These are phyloP conservation scores for Novumbra hubbsi DNA, from an alignment of 2,797 vertebrate genomes.

Conservation along the genomic window DNA sequence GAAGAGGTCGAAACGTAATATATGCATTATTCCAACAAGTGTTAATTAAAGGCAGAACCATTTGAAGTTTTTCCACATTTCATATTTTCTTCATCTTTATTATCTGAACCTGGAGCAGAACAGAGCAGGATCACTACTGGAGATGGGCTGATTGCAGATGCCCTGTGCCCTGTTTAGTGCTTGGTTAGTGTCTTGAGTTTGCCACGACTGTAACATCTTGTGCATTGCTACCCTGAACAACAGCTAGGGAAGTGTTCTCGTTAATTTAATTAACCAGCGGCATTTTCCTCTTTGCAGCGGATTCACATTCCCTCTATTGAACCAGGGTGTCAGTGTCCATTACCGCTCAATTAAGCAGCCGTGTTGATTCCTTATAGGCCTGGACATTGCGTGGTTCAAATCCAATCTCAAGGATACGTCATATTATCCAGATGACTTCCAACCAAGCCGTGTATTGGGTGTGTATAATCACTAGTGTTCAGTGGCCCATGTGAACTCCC, in stretches of 20 bases:
- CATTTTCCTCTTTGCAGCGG: conserved; percentile 37
- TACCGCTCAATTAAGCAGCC: conserved; percentile 24
- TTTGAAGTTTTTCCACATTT: conserved; percentile 39
- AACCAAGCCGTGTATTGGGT: background rate
- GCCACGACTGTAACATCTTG: conserved; percentile 55
- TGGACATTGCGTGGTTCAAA: background rate
- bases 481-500: background rate
- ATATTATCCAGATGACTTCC: background rate
- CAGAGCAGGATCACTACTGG: conserved; percentile 13
- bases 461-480: background rate
- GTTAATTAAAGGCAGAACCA: conserved; percentile 66
- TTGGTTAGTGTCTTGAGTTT: conserved; percentile 44
- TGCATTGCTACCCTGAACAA: conserved; percentile 61
- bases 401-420: background rate
- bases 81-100: conserved; percentile 57
- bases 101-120: conserved; percentile 46
- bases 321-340: conserved; percentile 19
- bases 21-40: conserved; percentile 75
- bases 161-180: background rate
- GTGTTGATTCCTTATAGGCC: conserved; percentile 7
- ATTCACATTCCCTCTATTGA: conserved; percentile 46
- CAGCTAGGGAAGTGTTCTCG: conserved; percentile 26
- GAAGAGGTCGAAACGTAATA: conserved; percentile 61
- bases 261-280: conserved; percentile 15
- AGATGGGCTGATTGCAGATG: background rate